phyloP scores from a whole-genome alignment of 2,113 vertebrate species.

The Pithys albifrons region DNA sequence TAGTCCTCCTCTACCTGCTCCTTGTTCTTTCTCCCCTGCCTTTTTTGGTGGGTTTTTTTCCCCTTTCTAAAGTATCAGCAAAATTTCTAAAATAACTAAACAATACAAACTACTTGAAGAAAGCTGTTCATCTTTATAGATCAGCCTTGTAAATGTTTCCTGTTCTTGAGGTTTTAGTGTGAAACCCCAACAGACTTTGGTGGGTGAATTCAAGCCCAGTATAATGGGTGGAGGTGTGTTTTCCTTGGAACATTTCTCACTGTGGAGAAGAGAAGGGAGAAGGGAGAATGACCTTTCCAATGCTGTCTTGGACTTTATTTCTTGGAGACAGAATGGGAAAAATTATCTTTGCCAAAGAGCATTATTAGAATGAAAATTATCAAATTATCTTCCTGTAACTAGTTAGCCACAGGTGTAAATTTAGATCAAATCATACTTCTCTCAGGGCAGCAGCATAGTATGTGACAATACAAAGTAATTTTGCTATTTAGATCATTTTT shows the following conservation, averaged over 20 bases:
- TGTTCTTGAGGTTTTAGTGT: background rate
- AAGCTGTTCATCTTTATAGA: background rate
- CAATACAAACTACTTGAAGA: background rate
- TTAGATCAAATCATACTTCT: background rate
- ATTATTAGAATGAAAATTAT: background rate
- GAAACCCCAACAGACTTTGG: background rate
- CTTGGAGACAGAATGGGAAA: background rate
- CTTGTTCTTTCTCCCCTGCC: background rate
- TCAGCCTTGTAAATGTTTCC: background rate
- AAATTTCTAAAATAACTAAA: background rate
- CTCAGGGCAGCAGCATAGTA: background rate
- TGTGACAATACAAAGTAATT: background rate
- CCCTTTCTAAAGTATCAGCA: background rate
- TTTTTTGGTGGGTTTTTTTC: background rate
- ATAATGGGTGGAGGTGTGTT: background rate
- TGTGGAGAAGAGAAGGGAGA: background rate
- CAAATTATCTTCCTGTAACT: background rate
- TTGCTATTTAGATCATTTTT: background rate
- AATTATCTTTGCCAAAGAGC: background rate
- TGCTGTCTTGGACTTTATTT: background rate
- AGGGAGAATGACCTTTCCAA: background rate
- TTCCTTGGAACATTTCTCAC: background rate
- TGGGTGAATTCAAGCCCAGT: background rate
- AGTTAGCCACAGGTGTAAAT: background rate
- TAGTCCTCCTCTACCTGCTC: background rate